These are phyloP conservation scores for Bilobella aurantiaca DNA, from an alignment of 1,140 invertebrate species.

Conservation along the genomic window DNA sequence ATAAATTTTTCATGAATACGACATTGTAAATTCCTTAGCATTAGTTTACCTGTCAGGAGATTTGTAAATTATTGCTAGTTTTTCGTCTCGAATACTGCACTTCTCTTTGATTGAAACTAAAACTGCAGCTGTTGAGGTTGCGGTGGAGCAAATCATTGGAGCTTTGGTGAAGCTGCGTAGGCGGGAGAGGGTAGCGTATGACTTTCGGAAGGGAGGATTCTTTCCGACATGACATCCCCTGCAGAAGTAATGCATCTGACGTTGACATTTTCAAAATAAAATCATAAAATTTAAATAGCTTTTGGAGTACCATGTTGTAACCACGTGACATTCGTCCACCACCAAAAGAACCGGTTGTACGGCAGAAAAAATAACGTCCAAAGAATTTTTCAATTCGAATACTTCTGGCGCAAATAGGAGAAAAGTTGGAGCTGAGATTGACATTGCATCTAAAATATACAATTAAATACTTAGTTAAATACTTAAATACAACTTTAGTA, in stretches of 20 bases:
- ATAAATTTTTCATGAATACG: background rate
- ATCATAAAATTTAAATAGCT: background rate
- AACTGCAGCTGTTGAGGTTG: background rate
- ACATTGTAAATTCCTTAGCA: background rate
- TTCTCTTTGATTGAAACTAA: background rate
- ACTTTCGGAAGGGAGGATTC: background rate
- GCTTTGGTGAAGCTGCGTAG: background rate
- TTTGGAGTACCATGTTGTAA: background rate
- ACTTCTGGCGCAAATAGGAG: background rate
- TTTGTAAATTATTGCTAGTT: background rate
- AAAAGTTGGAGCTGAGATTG: background rate
- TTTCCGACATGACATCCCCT: background rate
- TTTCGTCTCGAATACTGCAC: background rate
- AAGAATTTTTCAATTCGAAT: background rate
- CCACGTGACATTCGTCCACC: background rate
- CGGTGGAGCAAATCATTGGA: background rate
- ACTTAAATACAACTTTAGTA: background rate
- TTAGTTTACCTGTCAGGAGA: background rate
- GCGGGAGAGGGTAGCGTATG: background rate
- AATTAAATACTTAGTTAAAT: background rate
- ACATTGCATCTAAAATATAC: background rate
- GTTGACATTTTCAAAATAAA: background rate
- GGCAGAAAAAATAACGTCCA: background rate
- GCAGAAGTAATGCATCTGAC: background rate
- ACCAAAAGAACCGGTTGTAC: background rate